phyloP scores from a whole-genome alignment of 2,797 vertebrate species.

The Luscinia luscinia region DNA sequence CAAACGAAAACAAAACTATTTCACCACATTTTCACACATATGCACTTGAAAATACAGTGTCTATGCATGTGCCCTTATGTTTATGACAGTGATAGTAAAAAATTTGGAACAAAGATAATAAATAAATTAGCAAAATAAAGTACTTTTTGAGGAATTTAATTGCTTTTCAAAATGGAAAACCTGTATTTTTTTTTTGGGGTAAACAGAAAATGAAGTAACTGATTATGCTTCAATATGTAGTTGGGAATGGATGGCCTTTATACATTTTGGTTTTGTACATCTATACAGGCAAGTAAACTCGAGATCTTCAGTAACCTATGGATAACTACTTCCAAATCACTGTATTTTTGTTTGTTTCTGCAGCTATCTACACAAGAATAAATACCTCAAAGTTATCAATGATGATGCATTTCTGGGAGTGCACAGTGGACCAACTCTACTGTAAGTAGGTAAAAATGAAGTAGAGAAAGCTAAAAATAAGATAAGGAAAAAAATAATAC shows the following conservation, averaged over 20 bases:
- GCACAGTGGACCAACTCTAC: constrained; percentile 87
- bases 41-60: neutral
- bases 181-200: neutral
- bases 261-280: neutral
- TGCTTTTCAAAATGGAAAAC: neutral
- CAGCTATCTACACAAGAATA: constrained; percentile 95
- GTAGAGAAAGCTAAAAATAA: neutral
- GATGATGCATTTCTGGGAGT: constrained; percentile 88
- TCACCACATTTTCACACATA: neutral
- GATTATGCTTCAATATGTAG: neutral
- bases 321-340: neutral
- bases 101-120: neutral
- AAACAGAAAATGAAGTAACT: neutral
- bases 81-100: neutral
- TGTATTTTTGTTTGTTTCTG: constrained; percentile 6
- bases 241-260: neutral
- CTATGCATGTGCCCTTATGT: neutral
- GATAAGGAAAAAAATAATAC: too few relatives aligned
- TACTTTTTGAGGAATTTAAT: neutral
- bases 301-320: neutral
- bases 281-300: neutral
- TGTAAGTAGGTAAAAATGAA: constrained; percentile 84
- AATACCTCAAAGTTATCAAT: constrained; percentile 84
- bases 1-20: neutral
- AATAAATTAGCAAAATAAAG: neutral